Evolutionary conservation across 2,113 vertebrate species (phyloP).

Genomic region (Oreocharis arfaki): DNA sequence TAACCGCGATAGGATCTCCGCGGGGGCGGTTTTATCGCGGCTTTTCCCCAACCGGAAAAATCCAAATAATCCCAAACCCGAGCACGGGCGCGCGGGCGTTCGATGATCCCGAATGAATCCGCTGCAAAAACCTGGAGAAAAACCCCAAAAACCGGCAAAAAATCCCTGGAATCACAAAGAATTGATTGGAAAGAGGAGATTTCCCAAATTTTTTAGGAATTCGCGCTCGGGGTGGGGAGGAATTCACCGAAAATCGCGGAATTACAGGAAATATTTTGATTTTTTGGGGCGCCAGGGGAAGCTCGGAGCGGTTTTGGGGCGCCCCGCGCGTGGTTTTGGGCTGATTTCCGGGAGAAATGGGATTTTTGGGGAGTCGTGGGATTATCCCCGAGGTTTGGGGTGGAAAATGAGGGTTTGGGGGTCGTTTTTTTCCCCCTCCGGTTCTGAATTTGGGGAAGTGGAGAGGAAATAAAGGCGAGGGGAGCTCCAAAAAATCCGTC

Average conservation of each 20-base stretch:
- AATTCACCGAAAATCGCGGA: not conserved
- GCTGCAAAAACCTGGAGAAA: not conserved
- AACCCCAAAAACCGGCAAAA: not conserved
- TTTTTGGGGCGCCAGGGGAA: not conserved
- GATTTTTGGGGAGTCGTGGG: not conserved
- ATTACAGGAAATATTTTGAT: not conserved
- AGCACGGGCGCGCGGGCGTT: not conserved
- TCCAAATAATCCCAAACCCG: not conserved
- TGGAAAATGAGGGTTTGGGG: not conserved
- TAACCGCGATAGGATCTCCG: not conserved
- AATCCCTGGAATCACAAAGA: not conserved
- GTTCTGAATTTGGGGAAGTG: not conserved
- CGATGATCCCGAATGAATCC: not conserved
- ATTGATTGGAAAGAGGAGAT: not conserved
- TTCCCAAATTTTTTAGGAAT: not conserved
- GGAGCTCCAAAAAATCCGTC: not conserved
- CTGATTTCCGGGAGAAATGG: not conserved
- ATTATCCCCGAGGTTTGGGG: not conserved
- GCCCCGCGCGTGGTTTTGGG: not conserved
- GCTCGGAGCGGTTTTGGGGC: not conserved
- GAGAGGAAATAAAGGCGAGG: not conserved
- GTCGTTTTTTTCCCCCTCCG: fast-evolving
- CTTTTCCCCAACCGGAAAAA: not conserved
- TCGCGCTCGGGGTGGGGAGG: not conserved
- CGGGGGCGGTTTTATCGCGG: not conserved